phyloP scores from a whole-genome alignment of 1,140 invertebrate species.

The Calliopsis andreniformis region DNA sequence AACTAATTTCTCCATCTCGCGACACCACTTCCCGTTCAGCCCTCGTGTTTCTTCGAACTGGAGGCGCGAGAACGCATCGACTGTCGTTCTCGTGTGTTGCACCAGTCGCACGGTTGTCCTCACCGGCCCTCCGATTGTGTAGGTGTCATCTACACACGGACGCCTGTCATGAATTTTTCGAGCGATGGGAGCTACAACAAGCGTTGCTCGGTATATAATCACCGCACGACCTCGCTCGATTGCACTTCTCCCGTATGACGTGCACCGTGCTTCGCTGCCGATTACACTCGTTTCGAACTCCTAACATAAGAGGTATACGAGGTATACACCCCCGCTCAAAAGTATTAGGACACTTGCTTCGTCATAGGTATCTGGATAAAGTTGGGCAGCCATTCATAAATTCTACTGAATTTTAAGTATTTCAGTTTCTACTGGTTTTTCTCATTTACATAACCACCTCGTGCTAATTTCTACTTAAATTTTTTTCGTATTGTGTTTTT shows the following conservation, averaged over 20 bases:
- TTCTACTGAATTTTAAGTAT: no score
- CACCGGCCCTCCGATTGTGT: conserved; percentile 6
- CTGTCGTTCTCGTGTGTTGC: neutral
- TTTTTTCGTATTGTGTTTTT: no score
- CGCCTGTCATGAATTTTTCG: conserved; percentile 40
- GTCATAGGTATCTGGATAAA: no score
- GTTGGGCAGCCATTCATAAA: no score
- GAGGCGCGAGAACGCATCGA: conserved; percentile 8
- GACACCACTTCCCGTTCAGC: conserved; percentile 16
- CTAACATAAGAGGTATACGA: neutral
- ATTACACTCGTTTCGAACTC: conserved; percentile 17
- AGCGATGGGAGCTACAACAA: conserved; percentile 14
- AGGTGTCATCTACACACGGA: neutral
- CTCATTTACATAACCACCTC: no score
- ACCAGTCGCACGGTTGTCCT: neutral
- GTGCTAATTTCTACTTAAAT: no score
- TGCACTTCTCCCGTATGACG: conserved; percentile 23
- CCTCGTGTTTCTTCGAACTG: conserved; percentile 12
- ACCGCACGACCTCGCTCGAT: conserved; percentile 20
- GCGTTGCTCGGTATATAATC: conserved; percentile 33
- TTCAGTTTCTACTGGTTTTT: no score
- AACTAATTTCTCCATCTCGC: conserved; percentile 18
- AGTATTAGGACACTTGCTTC: no score
- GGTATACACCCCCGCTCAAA: neutral
- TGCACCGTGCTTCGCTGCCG: neutral